Percentiles rank a stretch among this genome's conserved stretches.
phyloP scores from a whole-genome alignment of 2,797 vertebrate genomes.

The Rhabdomys pumilio region DNA sequence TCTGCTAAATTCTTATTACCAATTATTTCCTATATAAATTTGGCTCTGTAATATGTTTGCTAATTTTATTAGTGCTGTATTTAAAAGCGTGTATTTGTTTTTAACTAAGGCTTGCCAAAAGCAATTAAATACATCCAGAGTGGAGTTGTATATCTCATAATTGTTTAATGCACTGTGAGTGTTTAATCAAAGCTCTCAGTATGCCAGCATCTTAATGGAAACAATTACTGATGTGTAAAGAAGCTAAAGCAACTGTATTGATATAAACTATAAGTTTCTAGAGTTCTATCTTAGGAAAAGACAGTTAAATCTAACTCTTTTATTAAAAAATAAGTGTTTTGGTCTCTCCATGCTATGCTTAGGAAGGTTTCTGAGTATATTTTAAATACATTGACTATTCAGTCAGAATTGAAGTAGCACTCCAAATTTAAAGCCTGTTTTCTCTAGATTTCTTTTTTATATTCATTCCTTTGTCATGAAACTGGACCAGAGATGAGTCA shows the following conservation, averaged over 20 bases:
- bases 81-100: slow-evolving; percentile 53
- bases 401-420: neutral
- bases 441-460: neutral
- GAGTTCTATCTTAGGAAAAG: neutral
- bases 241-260: slow-evolving; percentile 19
- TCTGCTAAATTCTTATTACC: slow-evolving; percentile 24
- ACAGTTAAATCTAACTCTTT: neutral
- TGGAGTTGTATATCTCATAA: slow-evolving; percentile 45
- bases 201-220: slow-evolving; percentile 47
- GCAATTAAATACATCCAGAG: slow-evolving; percentile 28
- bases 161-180: slow-evolving; percentile 47
- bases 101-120: neutral
- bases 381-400: slow-evolving; percentile 13
- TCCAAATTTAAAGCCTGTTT: slow-evolving; percentile 3
- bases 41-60: neutral
- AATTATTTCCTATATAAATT: slow-evolving; percentile 24
- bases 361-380: neutral
- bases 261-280: slow-evolving; percentile 24
- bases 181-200: slow-evolving; percentile 68
- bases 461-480: slow-evolving; percentile 2
- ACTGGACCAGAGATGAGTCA: neutral
- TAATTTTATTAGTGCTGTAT: neutral
- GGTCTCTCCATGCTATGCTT: neutral
- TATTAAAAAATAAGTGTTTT: neutral
- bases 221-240: slow-evolving; percentile 57